Base-by-base conservation (phyloP, 2,888 invertebrate genomes). In the Oligia fasciuncula region DNA sequence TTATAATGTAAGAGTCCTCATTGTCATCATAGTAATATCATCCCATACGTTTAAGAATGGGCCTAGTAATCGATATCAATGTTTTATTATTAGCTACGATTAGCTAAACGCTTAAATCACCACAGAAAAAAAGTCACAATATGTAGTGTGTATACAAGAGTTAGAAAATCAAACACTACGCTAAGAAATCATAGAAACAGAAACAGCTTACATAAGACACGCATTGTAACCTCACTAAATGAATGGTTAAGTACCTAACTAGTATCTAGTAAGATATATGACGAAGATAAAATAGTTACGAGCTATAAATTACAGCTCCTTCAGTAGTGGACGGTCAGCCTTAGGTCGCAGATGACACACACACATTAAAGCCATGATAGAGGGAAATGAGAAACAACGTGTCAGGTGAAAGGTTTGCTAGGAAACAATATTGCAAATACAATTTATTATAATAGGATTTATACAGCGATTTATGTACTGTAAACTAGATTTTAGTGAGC, bases 391-490 rank as follows among this genome's bases (percentile, higher is more conserved):
- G 88, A 83, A 88, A 88, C 77, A 81, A 74, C 74, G 57, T 76
- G 29, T 71, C 70, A 84, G 90, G 90, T 90, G 90, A 90, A 90
- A 90, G 90, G 90, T 90, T 77, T 71, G 17, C 78, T 79, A 82
- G 85, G 83, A 87, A 87, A 89, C 85, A 89, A 88, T 89, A 88
- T 87, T 88, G 83, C 84, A 77, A 60, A 69, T 77, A 81, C 79
- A 80, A 89, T 90, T 90, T 90, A 90, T 88, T 90, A 76, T 87
- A 84, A 87, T 89, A 87, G 84, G 78, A 66, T 82, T 84, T 87
- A 85, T 79, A 88, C 74, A 70, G 62, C 81, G 68, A 85, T 86
- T 85, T 84, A 85, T 84, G 87, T 68, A 65, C 76, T 68, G 73
- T 69, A 78, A 80, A 82, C 70, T 73, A 77, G 70, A 77, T 85